These are phyloP conservation scores for Rhingia campestris DNA, from an alignment of 2,888 invertebrate species.

Conservation along the genomic window DNA sequence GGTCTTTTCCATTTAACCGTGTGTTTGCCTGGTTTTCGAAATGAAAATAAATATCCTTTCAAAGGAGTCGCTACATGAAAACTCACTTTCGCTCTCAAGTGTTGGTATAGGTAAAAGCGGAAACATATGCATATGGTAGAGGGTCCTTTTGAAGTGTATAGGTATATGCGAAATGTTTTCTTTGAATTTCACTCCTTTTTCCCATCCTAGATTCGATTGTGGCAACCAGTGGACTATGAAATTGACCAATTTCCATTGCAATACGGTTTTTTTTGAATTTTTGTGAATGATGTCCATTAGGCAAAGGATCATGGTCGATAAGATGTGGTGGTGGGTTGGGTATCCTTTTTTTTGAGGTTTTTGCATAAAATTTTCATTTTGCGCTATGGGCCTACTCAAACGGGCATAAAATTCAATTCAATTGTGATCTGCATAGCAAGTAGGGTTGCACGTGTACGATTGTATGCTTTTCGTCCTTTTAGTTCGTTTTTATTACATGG, in stretches of 20 bases:
- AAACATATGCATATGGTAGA: conserved; percentile 43
- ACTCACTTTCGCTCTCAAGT: conserved; percentile 68
- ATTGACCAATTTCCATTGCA: conserved; percentile 79
- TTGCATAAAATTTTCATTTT: conserved; percentile 71
- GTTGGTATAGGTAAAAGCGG: conserved; percentile 55
- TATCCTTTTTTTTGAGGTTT: conserved; percentile 40
- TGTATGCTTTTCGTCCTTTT: conserved; percentile 19
- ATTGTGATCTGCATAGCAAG: conserved; percentile 75
- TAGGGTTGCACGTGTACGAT: conserved; percentile 35
- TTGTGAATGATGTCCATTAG: conserved; percentile 69
- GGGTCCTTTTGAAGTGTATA: conserved; percentile 68
- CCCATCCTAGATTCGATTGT: conserved; percentile 64
- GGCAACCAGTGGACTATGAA: conserved; percentile 81
- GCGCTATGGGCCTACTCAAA: conserved; percentile 50
- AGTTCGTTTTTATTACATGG: conserved; percentile 12
- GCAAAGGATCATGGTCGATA: conserved; percentile 4
- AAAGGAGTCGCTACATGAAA: conserved; percentile 61
- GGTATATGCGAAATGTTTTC: conserved; percentile 70
- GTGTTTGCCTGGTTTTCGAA: conserved; percentile 40
- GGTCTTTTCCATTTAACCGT: conserved; percentile 18
- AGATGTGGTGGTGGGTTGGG: not conserved
- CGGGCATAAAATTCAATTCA: conserved; percentile 74
- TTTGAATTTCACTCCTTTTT: conserved; percentile 65
- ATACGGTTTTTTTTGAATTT: conserved; percentile 29
- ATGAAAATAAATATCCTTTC: conserved; percentile 64